Base-by-base conservation (phyloP, 2,888 invertebrate species). In the Cartodere bifasciata region DNA sequence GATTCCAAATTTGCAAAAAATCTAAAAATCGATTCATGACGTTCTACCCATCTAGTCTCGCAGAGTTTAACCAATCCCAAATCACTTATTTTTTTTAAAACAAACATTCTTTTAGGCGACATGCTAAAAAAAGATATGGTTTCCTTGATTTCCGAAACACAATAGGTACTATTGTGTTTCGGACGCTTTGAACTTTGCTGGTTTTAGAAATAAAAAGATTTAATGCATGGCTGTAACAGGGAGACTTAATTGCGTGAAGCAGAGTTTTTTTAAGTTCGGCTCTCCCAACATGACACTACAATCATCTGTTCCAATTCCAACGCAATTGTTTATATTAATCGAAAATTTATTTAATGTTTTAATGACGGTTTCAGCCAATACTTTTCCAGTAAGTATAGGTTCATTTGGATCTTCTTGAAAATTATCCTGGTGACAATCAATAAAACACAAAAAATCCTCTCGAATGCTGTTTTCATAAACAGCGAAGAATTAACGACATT, bases 251-350 rank as follows among this genome's bases (percentile, higher is more conserved):
- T 12, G 43, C 46, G 28, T 43, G 29, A 16, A 30, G 31, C 14
- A 42, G 41, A 24, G 16, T 41, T 36, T 44, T 43, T n/a, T 25
- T 23, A 16, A 47, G 31, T 37, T 44, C 41, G 16, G 22, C 22
- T 47, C 45, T 25, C 44, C 43, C 10, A 39, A 36, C 46, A 47
- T 48, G 16, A 47, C 46, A 13, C 44, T 41, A 38, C 46, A 49
- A 31, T 40, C 43, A 25, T 47, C 47, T 31, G 43, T 45, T 21
- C 46, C 46, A 28, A 48, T 43, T 17, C 45, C 27, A 20, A 20
- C n/a, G n/a, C n/a, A n/a, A n/a, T n/a, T n/a, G n/a, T n/a, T n/a
- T n/a, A n/a, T n/a, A n/a, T n/a, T n/a, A 6, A 20, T n/a, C 6
- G 20, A 34, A n/a, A 12, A n/a, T n/a, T n/a, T n/a, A n/a, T n/a